Base-by-base conservation (phyloP, 2,888 invertebrate genomes). In the Strigamia transsilvanica region DNA sequence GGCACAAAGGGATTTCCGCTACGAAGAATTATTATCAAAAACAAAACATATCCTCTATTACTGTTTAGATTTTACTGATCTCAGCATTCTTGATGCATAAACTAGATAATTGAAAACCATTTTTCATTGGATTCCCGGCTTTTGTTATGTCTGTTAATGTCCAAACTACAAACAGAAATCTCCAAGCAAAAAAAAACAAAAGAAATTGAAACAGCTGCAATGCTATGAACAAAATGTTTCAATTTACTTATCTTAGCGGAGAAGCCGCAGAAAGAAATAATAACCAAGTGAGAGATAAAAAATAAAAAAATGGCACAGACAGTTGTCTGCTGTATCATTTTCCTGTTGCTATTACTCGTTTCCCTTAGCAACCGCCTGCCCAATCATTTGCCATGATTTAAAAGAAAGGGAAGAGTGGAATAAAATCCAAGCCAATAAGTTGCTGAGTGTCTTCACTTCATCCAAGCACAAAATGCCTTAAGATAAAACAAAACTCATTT, bases 251-350 rank as follows among this genome's bases (percentile, higher is more conserved):
- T 73, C 73, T 73, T 10, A 23, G n/a, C 12, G 32, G 32, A 32
- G 73, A 73, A 23, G 21, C 61, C 4, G 23, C 21, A 12, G 3
- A 66, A 66, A 73, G 73, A 73, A 73, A 73, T 73, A 73, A 73
- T 27, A 73, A 73, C 32, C 12, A 32, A 73, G 73, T 32, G 73
- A 73, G n/a, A 73, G 73, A 73, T 23, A 73, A 32, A 32, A 73
- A 66, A 73, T 7, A 51, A 73, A 66, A 73, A 51, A 51, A 73
- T 73, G 12, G 73, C 32, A 32, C 32, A 73, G 73, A 73, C 73
- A 73, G 73, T 73, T 73, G 73, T 73, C 73, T 73, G 73, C 73
- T 73, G 13, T 73, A 73, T 73, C 73, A 73, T 73, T 32, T 73
- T 27, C 73, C 73, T 32, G 73, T 73, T 73, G 73, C 73, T 32